These are phyloP conservation scores for Phylloscopus collybita DNA, from an alignment of 2,797 vertebrate species.

Conservation along the genomic window DNA sequence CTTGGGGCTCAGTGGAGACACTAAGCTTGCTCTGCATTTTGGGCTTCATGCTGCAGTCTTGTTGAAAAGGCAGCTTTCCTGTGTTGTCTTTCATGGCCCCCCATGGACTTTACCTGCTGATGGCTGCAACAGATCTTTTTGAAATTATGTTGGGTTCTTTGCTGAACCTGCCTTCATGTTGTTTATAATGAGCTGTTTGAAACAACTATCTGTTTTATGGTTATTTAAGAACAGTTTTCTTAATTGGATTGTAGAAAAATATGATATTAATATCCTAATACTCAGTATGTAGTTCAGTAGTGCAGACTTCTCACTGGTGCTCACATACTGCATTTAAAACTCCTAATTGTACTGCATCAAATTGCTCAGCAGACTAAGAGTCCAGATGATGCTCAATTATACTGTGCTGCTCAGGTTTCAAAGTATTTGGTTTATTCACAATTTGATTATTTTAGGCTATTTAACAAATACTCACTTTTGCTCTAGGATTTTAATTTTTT, in stretches of 20 bases:
- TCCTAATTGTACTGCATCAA: neutral
- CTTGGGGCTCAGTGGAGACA: neutral
- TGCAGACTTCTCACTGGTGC: neutral
- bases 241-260: neutral
- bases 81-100: neutral
- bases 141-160: neutral
- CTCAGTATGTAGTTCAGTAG: neutral
- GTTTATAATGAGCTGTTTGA: neutral
- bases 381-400: neutral
- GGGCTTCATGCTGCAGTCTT: neutral
- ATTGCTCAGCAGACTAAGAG: neutral
- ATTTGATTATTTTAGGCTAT: neutral
- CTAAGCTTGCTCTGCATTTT: neutral
- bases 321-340: neutral
- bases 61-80: neutral
- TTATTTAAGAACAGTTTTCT: neutral
- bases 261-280: neutral
- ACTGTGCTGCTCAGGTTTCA: neutral
- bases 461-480: neutral
- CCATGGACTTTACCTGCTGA: neutral
- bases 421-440: neutral
- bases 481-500: neutral
- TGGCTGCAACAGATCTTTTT: neutral
- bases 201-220: fast-evolving
- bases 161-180: neutral